A percentile compares a stretch with the other conserved stretches of the same genome.
Evolutionary conservation across 2,113 vertebrate species (phyloP).

Genomic region (Capreolus pygargus): DNA sequence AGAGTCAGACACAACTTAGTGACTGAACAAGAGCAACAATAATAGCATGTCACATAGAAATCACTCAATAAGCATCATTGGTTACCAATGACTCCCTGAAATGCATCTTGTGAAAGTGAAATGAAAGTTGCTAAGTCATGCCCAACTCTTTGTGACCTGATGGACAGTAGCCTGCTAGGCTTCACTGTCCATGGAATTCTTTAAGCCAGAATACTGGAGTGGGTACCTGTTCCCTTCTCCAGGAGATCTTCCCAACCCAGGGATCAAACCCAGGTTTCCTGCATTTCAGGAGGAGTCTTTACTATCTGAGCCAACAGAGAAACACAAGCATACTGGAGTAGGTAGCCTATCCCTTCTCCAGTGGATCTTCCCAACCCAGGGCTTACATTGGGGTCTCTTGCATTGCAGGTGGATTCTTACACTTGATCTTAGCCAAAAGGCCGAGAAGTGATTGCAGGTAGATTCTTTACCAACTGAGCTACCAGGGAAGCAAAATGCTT

Average conservation of each 20-base stretch:
- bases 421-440: too few species aligned
- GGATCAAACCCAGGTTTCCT: neutral
- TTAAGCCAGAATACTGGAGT: neutral
- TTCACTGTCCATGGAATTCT: neutral
- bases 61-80: neutral
- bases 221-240: neutral
- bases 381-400: neutral
- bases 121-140: neutral
- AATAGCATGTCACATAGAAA: neutral
- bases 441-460: neutral
- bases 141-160: rapidly evolving
- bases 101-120: neutral
- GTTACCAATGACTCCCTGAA: neutral
- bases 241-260: neutral
- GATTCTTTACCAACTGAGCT: neutral
- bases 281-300: neutral
- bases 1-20: neutral
- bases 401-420: neutral
- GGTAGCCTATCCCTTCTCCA: neutral
- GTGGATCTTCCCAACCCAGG: neutral
- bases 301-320: neutral
- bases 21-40: neutral
- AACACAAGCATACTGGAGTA: neutral
- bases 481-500: neutral
- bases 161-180: neutral